Evolutionary conservation across 1,140 invertebrate species (phyloP), one percentile per base, ranked within the genome.

Genomic region (Riptortus pedestris): DNA sequence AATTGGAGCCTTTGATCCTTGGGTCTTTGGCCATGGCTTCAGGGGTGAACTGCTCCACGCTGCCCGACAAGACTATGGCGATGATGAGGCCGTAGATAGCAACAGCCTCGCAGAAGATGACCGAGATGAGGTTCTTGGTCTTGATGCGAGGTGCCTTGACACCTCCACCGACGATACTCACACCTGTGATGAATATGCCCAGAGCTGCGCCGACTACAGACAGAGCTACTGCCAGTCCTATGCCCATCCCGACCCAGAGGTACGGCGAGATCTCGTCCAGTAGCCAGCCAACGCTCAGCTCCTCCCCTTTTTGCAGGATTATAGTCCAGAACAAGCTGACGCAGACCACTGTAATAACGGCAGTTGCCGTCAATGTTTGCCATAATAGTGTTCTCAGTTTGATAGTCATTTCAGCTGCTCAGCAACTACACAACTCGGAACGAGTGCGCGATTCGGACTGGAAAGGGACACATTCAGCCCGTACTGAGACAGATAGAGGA

Each of bases 11-110:
- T 66, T 76, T 79, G 11, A 81, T 73, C 14, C 29, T 57, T 55
- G 73, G 60, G 11, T 68, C 26, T 1, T 71, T 71, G 58, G 74
- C 72, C 11, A 70, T 47, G 0, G 68, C 65, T 2, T 70, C 64
- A 0, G 70, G 31, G 0, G 67, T 63, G 67, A 69, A 66, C 64
- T 77, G 71, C 59, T 86, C 85, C 66, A 94, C 76, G 72, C 85
- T 81, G 68, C 91, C 92, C 59, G 89, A 90, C 43, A 98, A 81
- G 27, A 98, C 93, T 73, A 98, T 97, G 28, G 95, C 93, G 71
- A 94, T 95, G 72, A 98, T 98, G 24, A 98, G 82, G n/a, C 95
- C 95, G 75, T 98, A 98, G 77, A 98, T 98, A 62, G 95, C 95
- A 0, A 98, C 95, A 70, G 95, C 95, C 78, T 98, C 95, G 75